phyloP scores from a whole-genome alignment of 2,113 vertebrate genomes.

The Meles meles region DNA sequence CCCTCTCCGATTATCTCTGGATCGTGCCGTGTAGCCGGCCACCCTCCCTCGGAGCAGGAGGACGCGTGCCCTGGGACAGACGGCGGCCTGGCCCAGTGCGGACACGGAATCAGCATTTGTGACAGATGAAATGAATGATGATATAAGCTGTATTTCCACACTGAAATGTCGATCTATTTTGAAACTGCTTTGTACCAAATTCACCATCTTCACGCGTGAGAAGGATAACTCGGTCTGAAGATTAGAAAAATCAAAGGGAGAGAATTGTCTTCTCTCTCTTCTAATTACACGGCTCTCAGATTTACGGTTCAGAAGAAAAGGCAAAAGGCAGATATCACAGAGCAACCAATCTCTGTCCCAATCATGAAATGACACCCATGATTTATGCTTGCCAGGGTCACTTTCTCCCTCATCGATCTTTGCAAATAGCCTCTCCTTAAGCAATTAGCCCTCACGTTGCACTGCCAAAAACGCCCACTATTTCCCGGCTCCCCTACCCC shows the following conservation, averaged over 20 bases:
- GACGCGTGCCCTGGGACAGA: neutral
- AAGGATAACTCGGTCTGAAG: neutral
- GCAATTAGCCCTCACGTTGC: neutral
- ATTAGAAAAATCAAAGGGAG: neutral
- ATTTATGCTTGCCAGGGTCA: neutral
- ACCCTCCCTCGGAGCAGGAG: neutral
- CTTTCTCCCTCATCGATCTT: neutral
- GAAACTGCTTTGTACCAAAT: neutral
- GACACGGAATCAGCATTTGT: neutral
- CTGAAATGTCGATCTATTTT: neutral
- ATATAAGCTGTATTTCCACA: neutral
- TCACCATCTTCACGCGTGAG: neutral
- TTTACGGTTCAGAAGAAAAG: neutral
- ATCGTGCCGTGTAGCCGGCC: accelerated
- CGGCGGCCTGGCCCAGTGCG: neutral
- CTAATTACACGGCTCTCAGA: neutral
- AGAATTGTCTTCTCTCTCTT: neutral
- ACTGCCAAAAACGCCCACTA: neutral
- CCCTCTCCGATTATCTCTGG: too few species aligned
- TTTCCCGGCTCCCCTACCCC: neutral
- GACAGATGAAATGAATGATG: neutral
- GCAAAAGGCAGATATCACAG: neutral
- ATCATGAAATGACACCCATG: neutral
- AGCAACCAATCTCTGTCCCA: neutral
- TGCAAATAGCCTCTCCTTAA: neutral